Evolutionary conservation across 2,113 vertebrate genomes (phyloP).

Genomic region (Pogona vitticeps): DNA sequence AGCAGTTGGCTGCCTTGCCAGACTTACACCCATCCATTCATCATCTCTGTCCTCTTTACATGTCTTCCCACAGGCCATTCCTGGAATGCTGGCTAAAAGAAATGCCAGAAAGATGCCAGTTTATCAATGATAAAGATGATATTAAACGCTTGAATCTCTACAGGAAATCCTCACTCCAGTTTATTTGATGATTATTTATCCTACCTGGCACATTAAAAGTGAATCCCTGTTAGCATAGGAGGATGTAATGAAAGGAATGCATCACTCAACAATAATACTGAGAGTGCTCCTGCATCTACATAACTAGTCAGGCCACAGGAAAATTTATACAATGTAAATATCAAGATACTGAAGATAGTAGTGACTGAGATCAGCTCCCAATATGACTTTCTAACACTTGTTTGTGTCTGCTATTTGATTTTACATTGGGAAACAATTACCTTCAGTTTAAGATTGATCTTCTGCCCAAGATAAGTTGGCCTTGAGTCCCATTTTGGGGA

Average conservation of each 20-base stretch:
- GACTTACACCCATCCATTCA: slow-evolving; percentile 98
- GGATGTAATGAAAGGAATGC: not conserved
- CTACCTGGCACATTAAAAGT: not conserved
- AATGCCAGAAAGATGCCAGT: not conserved
- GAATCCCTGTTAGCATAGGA: not conserved
- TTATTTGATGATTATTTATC: not conserved
- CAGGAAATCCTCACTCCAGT: not conserved
- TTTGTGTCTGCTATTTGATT: not conserved
- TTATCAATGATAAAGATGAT: not conserved
- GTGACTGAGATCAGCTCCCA: not conserved
- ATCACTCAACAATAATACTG: not conserved
- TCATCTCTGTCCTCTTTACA: slow-evolving; percentile 92
- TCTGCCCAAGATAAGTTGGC: no score
- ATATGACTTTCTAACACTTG: not conserved
- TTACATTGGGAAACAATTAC: not conserved
- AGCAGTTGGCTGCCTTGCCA: slow-evolving; percentile 88
- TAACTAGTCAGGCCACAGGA: not conserved
- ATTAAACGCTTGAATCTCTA: slow-evolving; percentile 2
- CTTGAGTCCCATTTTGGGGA: no score
- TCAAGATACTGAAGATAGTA: not conserved
- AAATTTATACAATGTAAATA: not conserved
- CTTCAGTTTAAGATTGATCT: not conserved
- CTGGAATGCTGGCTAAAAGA: slow-evolving; percentile 84
- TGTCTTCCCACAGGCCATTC: slow-evolving; percentile 90
- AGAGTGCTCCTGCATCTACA: not conserved